Evolutionary conservation across 2,888 invertebrate species (phyloP).

Genomic region (Dicyrtoma fusca): DNA sequence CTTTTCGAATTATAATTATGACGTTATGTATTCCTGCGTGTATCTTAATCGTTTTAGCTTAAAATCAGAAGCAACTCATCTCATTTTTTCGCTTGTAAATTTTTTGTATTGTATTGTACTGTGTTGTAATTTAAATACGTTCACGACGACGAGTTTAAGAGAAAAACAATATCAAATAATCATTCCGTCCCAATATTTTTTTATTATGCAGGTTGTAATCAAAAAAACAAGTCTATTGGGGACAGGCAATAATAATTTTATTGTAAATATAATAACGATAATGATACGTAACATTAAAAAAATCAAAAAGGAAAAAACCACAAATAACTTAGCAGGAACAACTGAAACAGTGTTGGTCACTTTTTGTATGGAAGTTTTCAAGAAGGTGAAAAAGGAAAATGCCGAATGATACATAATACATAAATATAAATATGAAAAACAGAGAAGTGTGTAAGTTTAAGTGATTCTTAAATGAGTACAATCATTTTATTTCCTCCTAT

Average conservation of each 20-base stretch:
- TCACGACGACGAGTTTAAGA: too few relatives aligned
- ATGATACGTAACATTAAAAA: slow-evolving; percentile 3
- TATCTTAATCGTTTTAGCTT: too few relatives aligned
- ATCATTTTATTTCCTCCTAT: too few relatives aligned
- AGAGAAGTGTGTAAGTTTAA: too few relatives aligned
- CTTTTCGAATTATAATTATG: too few relatives aligned
- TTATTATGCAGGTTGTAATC: slow-evolving; percentile 25
- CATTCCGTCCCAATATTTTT: slow-evolving; percentile 22
- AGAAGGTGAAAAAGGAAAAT: not conserved
- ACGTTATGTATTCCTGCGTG: too few relatives aligned
- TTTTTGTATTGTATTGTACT: not conserved
- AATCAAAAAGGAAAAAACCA: too few relatives aligned
- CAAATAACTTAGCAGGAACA: too few relatives aligned
- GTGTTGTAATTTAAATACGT: not conserved
- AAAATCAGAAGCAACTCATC: not conserved
- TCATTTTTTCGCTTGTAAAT: slow-evolving; percentile 17
- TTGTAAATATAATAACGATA: slow-evolving; percentile 6
- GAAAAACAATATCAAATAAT: not conserved
- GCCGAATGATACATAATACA: too few relatives aligned
- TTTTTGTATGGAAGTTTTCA: slow-evolving; percentile 12
- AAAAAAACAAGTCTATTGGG: slow-evolving; percentile 12
- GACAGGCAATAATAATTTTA: slow-evolving; percentile 11
- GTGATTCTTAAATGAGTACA: too few relatives aligned
- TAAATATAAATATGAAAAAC: too few relatives aligned
- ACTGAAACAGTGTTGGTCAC: slow-evolving; percentile 21